These are phyloP conservation scores for Artibeus jamaicensis DNA, from an alignment of 2,797 vertebrate genomes.

Conservation along the genomic window DNA sequence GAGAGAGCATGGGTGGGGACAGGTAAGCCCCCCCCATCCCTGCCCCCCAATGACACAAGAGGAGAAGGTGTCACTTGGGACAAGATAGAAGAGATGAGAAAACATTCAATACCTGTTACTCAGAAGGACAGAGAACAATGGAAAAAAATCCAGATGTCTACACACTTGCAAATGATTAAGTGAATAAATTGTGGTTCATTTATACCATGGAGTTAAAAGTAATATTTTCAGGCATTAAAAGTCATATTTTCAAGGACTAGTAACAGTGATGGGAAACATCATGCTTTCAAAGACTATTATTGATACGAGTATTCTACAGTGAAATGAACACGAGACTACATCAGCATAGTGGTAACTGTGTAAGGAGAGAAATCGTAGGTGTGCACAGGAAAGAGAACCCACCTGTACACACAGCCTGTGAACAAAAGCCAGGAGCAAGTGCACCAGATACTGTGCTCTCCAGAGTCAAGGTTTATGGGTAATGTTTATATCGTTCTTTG, in stretches of 20 bases:
- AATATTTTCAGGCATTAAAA: background rate
- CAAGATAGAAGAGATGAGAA: background rate
- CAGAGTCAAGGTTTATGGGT: background rate
- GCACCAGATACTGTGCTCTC: background rate
- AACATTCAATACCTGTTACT: background rate
- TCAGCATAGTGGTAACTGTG: background rate
- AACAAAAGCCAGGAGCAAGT: background rate
- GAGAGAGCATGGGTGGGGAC: background rate
- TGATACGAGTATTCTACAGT: background rate
- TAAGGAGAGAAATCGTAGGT: background rate
- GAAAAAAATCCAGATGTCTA: background rate
- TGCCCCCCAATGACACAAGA: background rate
- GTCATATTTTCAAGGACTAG: background rate
- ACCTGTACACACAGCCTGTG: background rate
- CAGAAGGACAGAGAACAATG: background rate
- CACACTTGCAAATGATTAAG: background rate
- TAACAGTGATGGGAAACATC: background rate
- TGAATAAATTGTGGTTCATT: background rate
- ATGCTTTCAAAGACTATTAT: background rate
- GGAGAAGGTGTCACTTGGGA: background rate
- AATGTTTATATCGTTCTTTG: background rate
- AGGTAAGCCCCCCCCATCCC: rapidly evolving
- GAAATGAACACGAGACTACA: background rate
- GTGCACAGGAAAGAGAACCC: background rate
- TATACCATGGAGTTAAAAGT: background rate